Base-by-base conservation (phyloP, 2,797 vertebrate species). In the Enteromius mattozi region DNA sequence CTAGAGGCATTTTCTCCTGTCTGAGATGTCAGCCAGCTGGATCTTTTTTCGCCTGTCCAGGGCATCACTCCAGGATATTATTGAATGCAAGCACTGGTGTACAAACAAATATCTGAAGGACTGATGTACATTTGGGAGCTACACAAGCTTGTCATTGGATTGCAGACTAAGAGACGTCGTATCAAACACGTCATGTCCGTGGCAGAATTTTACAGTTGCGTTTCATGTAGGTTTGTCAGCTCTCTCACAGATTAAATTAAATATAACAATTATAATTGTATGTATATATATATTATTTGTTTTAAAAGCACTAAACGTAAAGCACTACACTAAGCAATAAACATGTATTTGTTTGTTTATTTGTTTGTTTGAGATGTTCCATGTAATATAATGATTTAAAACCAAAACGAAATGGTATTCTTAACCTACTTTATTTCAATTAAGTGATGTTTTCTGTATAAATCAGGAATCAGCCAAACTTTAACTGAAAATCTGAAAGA, bases 51-150 rank as follows among this genome's bases (percentile, higher is more conserved):
- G 24, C 63, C 81, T 40, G 72, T 68, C 81, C 72, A 70, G 75
- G 74, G 75, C 82, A 78, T 84, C 51, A 79, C 82, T 84, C 75
- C 82, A 84, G 82, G 82, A 84, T 78, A 61, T 84, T 78, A 78
- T 61, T 84, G 75, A 84, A 84, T 49, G 76, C 76, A 78, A 70
- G 9, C 19, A 27, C 49, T 84, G 37, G 49, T 68, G 54, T 61
- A 71, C 40, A 84, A 84, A 71, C 82, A 70, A 49, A 84, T 84
- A 63, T 78, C 75, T 59, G 75, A 78, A 84, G 76, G 51, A 84
- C 82, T 49, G 66, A 79, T 84, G 76, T 71, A 79, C 66, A 79
- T 84, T 71, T 63, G 66, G 65, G 65, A 70, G 10, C 19, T 49
- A 59, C 49, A 63, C 49, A 27, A 49, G 51, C 65, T 70, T 70